Percentiles rank a stretch among this genome's conserved stretches.
Evolutionary conservation across 2,113 vertebrate genomes (phyloP).

Genomic region (Alosa alosa): DNA sequence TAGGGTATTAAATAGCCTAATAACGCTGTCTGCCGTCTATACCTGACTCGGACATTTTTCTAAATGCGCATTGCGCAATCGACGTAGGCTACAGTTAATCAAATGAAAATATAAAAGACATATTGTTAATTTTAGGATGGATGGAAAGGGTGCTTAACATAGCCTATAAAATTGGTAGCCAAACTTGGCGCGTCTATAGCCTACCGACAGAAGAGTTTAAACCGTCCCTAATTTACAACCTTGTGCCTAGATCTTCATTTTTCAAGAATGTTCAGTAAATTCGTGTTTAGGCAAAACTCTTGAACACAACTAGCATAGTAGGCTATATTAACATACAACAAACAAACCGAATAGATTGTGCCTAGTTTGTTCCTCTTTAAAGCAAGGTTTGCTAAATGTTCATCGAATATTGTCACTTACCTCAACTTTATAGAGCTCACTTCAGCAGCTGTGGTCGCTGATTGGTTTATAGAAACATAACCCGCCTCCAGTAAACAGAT

Average conservation of each 20-base stretch:
- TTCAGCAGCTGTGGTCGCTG: not conserved
- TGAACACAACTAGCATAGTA: not conserved
- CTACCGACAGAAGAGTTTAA: no score
- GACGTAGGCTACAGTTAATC: not conserved
- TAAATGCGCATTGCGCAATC: not conserved
- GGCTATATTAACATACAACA: not conserved
- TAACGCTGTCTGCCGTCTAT: not conserved
- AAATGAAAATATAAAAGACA: not conserved
- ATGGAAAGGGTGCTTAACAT: not conserved
- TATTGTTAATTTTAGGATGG: not conserved
- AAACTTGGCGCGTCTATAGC: not conserved
- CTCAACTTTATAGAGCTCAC: not conserved
- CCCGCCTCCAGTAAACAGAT: conserved; percentile 2
- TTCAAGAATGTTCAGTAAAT: not conserved
- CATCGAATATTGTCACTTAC: not conserved
- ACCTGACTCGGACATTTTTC: not conserved
- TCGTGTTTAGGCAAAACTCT: not conserved
- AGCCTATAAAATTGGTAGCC: not conserved
- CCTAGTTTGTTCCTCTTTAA: not conserved
- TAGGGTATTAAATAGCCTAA: not conserved
- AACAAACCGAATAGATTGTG: not conserved
- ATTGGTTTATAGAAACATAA: not conserved
- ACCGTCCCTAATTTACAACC: no score
- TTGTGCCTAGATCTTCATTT: no score
- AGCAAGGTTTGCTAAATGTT: not conserved